These are phyloP conservation scores for Archips xylosteana DNA, from an alignment of 2,888 invertebrate species.

Conservation along the genomic window DNA sequence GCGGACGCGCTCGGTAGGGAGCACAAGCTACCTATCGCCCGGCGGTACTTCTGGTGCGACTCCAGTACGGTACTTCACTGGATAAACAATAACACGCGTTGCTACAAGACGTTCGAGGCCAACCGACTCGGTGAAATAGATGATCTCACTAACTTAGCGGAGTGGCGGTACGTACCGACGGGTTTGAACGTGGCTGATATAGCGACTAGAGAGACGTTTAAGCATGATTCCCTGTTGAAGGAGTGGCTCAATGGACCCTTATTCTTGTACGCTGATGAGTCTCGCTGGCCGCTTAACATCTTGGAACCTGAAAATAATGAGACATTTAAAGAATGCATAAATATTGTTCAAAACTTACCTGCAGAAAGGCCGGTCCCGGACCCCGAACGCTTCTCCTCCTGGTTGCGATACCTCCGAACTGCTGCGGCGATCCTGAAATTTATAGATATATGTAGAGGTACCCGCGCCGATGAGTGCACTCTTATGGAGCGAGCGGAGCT, in stretches of 20 bases:
- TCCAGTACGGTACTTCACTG: constrained; percentile 7
- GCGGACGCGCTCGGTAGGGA: background rate
- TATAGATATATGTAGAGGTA: constrained; percentile 17
- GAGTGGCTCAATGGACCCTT: background rate
- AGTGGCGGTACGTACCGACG: constrained; percentile 9
- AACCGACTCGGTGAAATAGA: constrained; percentile 9
- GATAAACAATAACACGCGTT: constrained; percentile 9
- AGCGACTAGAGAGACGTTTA: background rate
- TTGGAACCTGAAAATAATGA: background rate
- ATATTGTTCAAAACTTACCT: background rate
- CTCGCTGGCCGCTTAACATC: background rate
- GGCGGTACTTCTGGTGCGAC: constrained; percentile 2
- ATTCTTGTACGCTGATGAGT: background rate
- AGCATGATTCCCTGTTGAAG: background rate
- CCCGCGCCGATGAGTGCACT: background rate
- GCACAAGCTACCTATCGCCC: background rate
- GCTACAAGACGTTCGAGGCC: background rate
- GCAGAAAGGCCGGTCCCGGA: constrained; percentile 29
- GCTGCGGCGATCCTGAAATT: constrained; percentile 21
- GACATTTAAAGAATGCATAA: background rate
- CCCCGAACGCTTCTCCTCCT: constrained; percentile 35
- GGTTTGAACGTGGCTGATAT: background rate
- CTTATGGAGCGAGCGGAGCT: constrained; percentile 16
- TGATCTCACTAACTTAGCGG: background rate
- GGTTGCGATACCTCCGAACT: constrained; percentile 31